A percentile compares a stretch with the other conserved stretches of the same genome.
These are phyloP conservation scores for Galeruca laticollis DNA, from an alignment of 2,888 invertebrate genomes.

Conservation along the genomic window DNA sequence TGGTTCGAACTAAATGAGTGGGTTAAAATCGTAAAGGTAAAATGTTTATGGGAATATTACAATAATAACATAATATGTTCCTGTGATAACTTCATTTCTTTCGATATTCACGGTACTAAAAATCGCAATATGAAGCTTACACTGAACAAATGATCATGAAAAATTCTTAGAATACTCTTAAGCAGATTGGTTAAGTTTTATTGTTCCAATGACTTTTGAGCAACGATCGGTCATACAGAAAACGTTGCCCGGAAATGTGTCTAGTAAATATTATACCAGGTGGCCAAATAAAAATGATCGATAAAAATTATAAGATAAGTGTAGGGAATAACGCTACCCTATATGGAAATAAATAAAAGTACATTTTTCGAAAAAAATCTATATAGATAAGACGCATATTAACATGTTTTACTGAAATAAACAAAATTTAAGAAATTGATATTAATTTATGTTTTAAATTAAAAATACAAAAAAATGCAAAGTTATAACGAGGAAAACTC, in stretches of 20 bases:
- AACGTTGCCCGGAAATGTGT: background rate
- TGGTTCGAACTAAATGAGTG: slow-evolving; percentile 23
- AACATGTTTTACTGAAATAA: no score
- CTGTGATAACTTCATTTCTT: slow-evolving; percentile 3
- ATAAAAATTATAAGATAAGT: background rate
- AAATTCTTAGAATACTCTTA: slow-evolving; percentile 2
- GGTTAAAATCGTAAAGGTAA: slow-evolving; percentile 19
- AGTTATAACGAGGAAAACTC: no score
- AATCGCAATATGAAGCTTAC: background rate
- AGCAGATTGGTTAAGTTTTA: slow-evolving; percentile 1
- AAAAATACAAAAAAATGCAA: no score
- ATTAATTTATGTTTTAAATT: no score
- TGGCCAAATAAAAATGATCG: background rate
- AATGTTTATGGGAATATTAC: slow-evolving; percentile 17
- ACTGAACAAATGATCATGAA: slow-evolving; percentile 1
- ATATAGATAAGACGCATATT: no score
- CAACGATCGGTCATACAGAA: slow-evolving; percentile 1
- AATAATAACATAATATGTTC: slow-evolving; percentile 11
- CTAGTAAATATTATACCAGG: background rate
- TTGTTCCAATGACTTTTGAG: slow-evolving; percentile 1
- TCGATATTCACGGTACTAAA: slow-evolving; percentile 4
- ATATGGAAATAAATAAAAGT: no score
- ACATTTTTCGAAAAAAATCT: no score
- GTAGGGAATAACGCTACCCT: no score
- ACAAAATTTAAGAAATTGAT: no score